These are phyloP conservation scores for Hyperoplus lanceolatus DNA, from an alignment of 2,797 vertebrate genomes.

Conservation along the genomic window DNA sequence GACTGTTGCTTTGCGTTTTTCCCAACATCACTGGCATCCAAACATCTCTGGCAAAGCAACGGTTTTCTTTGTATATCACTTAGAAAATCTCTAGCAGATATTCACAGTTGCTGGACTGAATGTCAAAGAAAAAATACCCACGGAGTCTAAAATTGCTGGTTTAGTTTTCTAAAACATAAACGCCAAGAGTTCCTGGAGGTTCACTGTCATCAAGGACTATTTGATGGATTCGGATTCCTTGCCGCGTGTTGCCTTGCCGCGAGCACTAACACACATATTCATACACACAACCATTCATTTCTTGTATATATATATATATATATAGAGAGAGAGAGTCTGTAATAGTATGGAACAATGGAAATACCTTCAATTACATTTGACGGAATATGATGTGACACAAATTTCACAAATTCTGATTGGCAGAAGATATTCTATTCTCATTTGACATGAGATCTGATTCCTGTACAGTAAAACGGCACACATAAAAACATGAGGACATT, in stretches of 20 bases:
- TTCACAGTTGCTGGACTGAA: slow-evolving; percentile 85
- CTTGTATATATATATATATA: slow-evolving; percentile 64
- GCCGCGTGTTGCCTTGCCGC: slow-evolving; percentile 63
- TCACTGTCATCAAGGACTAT: slow-evolving; percentile 59
- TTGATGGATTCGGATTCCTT: slow-evolving; percentile 68
- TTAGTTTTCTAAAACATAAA: slow-evolving; percentile 81
- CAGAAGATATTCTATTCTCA: slow-evolving; percentile 64
- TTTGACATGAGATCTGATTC: slow-evolving; percentile 67
- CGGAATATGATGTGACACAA: slow-evolving; percentile 57
- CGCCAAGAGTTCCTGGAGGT: slow-evolving; percentile 74
- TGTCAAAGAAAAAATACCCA: slow-evolving; percentile 75
- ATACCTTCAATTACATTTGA: slow-evolving; percentile 75
- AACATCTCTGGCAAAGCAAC: slow-evolving; percentile 72
- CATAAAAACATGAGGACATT: slow-evolving; percentile 76
- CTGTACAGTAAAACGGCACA: slow-evolving; percentile 86
- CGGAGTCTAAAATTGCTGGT: slow-evolving; percentile 87
- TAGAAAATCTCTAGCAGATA: slow-evolving; percentile 79
- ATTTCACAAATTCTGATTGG: slow-evolving; percentile 67
- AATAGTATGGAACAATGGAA: slow-evolving; percentile 74
- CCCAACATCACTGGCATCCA: slow-evolving; percentile 74
- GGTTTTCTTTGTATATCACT: slow-evolving; percentile 76
- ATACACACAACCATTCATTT: slow-evolving; percentile 77
- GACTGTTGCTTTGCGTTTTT: slow-evolving; percentile 77
- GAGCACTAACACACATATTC: slow-evolving; percentile 76
- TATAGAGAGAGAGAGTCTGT: slow-evolving; percentile 66